Evolutionary conservation across 2,888 invertebrate species (phyloP).

Genomic region (Lasioglossum zephyrum): DNA sequence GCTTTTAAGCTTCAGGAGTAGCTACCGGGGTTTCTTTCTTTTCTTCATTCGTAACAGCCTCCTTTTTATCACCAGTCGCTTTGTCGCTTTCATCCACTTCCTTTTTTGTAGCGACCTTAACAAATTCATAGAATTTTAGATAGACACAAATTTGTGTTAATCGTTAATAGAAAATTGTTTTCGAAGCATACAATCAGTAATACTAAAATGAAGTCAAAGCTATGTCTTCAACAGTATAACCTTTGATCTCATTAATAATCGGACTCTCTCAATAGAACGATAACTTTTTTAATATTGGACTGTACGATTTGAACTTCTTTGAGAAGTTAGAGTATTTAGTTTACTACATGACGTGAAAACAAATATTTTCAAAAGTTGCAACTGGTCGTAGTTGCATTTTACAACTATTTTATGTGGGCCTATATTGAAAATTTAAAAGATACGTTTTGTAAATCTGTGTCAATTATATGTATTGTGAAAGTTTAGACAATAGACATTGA

Average conservation of each 20-base stretch:
- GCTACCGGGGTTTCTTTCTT: constrained; percentile 82
- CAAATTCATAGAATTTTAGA: constrained; percentile 19
- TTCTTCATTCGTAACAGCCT: constrained; percentile 76
- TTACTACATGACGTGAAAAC: no score
- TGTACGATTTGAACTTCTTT: no score
- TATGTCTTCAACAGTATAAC: not conserved
- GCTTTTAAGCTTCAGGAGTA: constrained; percentile 80
- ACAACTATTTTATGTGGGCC: no score
- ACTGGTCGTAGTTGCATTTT: no score
- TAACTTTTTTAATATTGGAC: no score
- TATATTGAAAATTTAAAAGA: no score
- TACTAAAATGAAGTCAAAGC: not conserved
- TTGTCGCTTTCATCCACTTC: constrained; percentile 79
- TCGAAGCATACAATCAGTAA: not conserved
- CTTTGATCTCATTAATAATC: not conserved
- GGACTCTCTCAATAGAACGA: no score
- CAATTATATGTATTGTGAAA: no score
- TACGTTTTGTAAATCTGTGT: no score
- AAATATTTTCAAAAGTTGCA: no score
- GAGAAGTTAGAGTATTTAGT: no score
- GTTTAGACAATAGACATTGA: no score
- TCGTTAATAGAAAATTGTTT: not conserved
- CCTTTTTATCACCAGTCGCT: constrained; percentile 77
- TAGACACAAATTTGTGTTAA: not conserved
- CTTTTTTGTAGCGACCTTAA: constrained; percentile 81